Base-by-base conservation (phyloP, 2,888 invertebrate species). In the Trichogramma evanescens region DNA sequence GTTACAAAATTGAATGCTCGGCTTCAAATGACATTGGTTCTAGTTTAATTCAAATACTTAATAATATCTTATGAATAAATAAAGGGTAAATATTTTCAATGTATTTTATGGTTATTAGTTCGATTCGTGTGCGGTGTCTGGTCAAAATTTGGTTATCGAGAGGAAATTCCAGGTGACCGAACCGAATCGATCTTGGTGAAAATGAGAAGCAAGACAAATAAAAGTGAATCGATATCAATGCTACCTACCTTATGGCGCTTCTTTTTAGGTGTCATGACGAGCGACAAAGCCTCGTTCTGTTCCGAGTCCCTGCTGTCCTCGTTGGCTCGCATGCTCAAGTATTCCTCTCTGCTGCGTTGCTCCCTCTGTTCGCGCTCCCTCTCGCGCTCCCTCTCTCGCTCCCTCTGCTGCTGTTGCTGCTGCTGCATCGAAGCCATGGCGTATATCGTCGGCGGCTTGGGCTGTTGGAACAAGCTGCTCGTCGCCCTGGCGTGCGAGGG, bases 231-330 rank as follows among this genome's bases (percentile, higher is more conserved):
- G 26, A 26, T 26, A 26, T 26, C n/a, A 9, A 54, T 51, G 59
- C 66, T 58, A 60, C 65, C 72, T 65, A 80, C 93, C 89, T 97
- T 97, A 76, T 96, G 95, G 59, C 97, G 85, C 81, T 95, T 96
- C 83, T 95, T 96, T 81, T 95, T 95, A 3, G 93, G 93, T 52
- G 93, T 91, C 69, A 96, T 94, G 62, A 97, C 95, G 71, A 96
- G 84, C 76, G 95, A 94, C 60, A 97, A 85, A 4, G 96, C 95
- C 78, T 95, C 95, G 78, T 93, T 93, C 78, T 94, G 93, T 77
- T 94, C 94, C 49, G 91, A 88, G 74, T 88, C 88, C 71, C 77
- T 74, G 64, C 69, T 74, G 62, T 77, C 77, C 42, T 77, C 77
- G 59, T 73, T 73, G 42, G 64, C 66, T 66, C 78, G 72, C 67